A percentile compares a stretch with the other conserved stretches of the same genome.
Evolutionary conservation across 2,888 invertebrate species (phyloP).

Genomic region (Monoplex corrugatus): DNA sequence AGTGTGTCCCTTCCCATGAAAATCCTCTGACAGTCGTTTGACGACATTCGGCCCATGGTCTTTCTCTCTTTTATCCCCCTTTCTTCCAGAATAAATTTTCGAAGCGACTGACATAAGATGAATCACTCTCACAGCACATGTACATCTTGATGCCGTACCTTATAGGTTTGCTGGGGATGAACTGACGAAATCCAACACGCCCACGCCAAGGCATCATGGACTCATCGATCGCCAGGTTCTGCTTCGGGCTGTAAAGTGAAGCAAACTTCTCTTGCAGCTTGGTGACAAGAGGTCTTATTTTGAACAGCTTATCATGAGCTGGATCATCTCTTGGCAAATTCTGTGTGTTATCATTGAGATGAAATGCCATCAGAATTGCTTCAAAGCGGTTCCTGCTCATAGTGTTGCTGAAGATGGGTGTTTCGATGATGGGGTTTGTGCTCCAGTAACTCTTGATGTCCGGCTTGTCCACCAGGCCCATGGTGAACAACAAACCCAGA

Average conservation of each 20-base stretch:
- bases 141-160: slow-evolving; percentile 33
- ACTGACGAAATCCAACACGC: not conserved
- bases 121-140: slow-evolving; percentile 10
- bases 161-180: slow-evolving; percentile 31
- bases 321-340: not conserved
- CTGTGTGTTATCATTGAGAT: not conserved
- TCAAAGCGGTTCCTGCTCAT: slow-evolving; percentile 21
- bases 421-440: not conserved
- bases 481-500: not conserved
- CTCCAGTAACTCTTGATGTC: not conserved
- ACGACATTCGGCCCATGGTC: no score
- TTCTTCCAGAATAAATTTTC: slow-evolving; percentile 16
- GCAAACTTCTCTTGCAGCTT: slow-evolving; percentile 10
- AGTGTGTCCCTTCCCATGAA: no score
- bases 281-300: not conserved
- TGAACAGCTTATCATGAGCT: slow-evolving; percentile 37
- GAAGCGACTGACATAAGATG: not conserved
- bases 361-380: not conserved
- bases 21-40: no score
- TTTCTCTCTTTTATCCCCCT: not conserved
- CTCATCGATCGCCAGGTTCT: slow-evolving; percentile 23
- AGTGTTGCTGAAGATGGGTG: not conserved
- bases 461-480: not conserved
- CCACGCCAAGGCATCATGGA: slow-evolving; percentile 34
- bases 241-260: not conserved